Evolutionary conservation across 2,113 vertebrate species (phyloP), one percentile per base, ranked within the genome.

Genomic region (Polypterus bichir): DNA sequence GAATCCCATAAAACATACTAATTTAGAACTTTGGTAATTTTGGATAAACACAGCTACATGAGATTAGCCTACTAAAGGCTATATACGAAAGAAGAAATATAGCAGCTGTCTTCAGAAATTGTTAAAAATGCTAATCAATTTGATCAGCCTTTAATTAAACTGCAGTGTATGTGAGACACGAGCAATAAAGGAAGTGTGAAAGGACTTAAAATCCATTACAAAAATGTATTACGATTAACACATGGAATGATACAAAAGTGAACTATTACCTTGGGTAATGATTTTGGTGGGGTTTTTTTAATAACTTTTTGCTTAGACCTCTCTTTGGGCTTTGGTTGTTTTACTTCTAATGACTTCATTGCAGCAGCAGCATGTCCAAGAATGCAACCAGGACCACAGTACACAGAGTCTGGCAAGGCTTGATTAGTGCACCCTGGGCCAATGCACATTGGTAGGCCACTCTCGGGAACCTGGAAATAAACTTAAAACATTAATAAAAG

Each of bases 321-420:
- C 60, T 59, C 69, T 65, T 77, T 83, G 64, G 69, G 62, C 67
- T 85, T 91, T n/a, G 78, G 59, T 9, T 87, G 85, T 75, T 92
- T 92, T 60, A 89, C 80, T 47, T 76, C 80, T 27, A 97, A 69
- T 47, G 82, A 80, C 76, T 89, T 91, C 91, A 98, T 97, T 0
- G 95, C 89, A 46, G 82, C 78, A 0, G 93, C 90, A 5, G 96
- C 96, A 0, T 99, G 96, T 66, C 88, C 91, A 46, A 99, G 86
- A 64, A 99, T 98, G 71, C 96, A 99, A 63, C 90, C 88, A 0
- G 76, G 91, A 73, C 96, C 91, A 69, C 96, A 99, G 72, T 99
- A 99, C 53, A 98, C 96, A 0, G 96, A 97, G 66, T 92, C 96
- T 0, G 85, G 88, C 59, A 93, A 79, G 1, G 94, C 91, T 61